Percentiles rank a stretch among this genome's conserved stretches.
These are phyloP conservation scores for Polyploca ridens DNA, from an alignment of 2,888 invertebrate genomes.

Conservation along the genomic window DNA sequence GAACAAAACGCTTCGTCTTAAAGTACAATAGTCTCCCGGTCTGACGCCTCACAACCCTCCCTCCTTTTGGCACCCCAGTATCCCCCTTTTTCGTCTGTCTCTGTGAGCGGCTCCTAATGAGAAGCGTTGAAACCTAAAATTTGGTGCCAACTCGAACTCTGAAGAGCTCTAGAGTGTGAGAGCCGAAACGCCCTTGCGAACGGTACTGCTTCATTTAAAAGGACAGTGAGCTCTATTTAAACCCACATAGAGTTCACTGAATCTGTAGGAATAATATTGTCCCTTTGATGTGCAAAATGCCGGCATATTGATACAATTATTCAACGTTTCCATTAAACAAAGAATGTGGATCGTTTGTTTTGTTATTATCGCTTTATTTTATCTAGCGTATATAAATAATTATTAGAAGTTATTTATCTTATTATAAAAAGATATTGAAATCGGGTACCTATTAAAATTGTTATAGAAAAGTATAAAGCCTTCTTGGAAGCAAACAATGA, in stretches of 20 bases:
- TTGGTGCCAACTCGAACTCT: constrained; percentile 81
- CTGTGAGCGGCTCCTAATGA: constrained; percentile 73
- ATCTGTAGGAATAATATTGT: constrained; percentile 42
- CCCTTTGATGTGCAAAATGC: constrained; percentile 53
- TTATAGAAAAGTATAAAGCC: constrained; percentile 19
- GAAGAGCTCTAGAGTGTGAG: constrained; percentile 66
- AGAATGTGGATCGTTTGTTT: constrained; percentile 1
- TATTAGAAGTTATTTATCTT: no score
- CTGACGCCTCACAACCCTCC: constrained; percentile 40
- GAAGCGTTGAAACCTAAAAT: constrained; percentile 81
- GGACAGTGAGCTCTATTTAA: constrained; percentile 42
- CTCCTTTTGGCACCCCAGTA: constrained; percentile 22
- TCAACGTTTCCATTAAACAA: constrained; percentile 44
- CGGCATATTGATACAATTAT: constrained; percentile 66
- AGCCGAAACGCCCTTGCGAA: constrained; percentile 48
- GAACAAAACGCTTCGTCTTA: constrained; percentile 73
- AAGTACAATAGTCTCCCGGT: constrained; percentile 63
- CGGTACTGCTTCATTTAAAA: constrained; percentile 29
- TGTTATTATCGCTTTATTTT: no score
- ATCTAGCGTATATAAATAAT: no score
- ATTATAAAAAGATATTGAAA: no score
- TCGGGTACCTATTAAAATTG: background rate
- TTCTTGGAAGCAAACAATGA: constrained; percentile 28
- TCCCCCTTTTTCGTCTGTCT: constrained; percentile 38
- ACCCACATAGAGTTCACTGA: constrained; percentile 30